Conservation (phyloP, 2,113 vertebrate genomes). For the Hyperopisus bebe region DNA sequence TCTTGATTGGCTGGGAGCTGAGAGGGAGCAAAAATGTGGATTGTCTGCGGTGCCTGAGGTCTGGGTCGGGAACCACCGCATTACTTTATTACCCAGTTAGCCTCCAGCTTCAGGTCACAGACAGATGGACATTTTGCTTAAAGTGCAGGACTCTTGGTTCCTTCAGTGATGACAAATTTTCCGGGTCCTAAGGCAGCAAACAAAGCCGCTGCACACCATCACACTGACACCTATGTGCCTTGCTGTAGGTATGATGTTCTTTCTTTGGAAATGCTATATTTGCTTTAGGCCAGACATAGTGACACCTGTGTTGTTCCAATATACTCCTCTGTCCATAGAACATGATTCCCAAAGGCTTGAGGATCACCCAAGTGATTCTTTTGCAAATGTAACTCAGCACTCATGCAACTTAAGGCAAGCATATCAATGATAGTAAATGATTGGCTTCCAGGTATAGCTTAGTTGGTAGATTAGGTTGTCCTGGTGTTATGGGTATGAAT, state of each 20-base stretch:
- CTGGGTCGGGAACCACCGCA: too few relatives aligned
- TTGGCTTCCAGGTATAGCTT: neutral
- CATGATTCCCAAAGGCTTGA: neutral
- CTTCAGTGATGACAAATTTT: neutral
- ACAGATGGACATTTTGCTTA: neutral
- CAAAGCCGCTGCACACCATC: neutral
- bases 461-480: neutral
- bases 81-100: neutral
- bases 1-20: too few relatives aligned
- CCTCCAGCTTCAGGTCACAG: neutral
- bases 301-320: neutral
- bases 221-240: neutral
- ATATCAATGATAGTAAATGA: neutral
- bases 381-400: neutral
- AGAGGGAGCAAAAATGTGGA: too few relatives aligned
- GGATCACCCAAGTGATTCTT: neutral
- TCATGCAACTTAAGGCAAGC: neutral
- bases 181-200: neutral
- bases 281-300: neutral
- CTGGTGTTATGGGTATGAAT: neutral
- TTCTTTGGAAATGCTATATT: neutral
- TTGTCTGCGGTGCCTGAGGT: too few relatives aligned
- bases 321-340: neutral
- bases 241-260: neutral
- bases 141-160: neutral